phyloP scores from a whole-genome alignment of 92 coral and sea anemone species.

The Meandrina meandrites region DNA sequence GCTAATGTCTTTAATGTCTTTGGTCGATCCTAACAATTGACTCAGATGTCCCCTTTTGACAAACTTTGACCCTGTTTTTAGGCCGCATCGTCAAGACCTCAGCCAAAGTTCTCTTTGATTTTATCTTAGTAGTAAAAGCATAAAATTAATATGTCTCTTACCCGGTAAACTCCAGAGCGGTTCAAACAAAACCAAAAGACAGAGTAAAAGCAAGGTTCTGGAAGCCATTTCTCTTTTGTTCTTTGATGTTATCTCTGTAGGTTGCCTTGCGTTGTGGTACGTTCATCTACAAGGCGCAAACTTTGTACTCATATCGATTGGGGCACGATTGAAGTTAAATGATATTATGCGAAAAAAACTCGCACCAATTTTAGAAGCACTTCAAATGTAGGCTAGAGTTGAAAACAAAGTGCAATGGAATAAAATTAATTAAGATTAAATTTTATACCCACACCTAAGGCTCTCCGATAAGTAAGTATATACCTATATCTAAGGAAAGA shows the following conservation, averaged over 20 bases:
- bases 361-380: background rate
- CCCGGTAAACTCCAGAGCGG: slow-evolving; percentile 7
- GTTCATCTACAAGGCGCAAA: background rate
- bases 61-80: background rate
- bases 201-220: background rate
- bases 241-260: background rate
- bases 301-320: background rate
- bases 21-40: background rate
- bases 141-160: background rate
- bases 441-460: too few species aligned
- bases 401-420: background rate
- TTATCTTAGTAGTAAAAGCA: background rate
- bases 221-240: background rate
- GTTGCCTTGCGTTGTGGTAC: background rate
- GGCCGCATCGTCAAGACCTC: background rate
- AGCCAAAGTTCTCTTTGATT: background rate
- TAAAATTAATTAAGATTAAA: too few species aligned
- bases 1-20: background rate
- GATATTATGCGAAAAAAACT: background rate
- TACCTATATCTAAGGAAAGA: too few species aligned
- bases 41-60: too few species aligned
- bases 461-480: too few species aligned
- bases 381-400: background rate
- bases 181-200: slow-evolving; percentile 5
- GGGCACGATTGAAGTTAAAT: background rate